Evolutionary conservation across 2,113 vertebrate genomes (phyloP).

Genomic region (Budorcas taxicolor): DNA sequence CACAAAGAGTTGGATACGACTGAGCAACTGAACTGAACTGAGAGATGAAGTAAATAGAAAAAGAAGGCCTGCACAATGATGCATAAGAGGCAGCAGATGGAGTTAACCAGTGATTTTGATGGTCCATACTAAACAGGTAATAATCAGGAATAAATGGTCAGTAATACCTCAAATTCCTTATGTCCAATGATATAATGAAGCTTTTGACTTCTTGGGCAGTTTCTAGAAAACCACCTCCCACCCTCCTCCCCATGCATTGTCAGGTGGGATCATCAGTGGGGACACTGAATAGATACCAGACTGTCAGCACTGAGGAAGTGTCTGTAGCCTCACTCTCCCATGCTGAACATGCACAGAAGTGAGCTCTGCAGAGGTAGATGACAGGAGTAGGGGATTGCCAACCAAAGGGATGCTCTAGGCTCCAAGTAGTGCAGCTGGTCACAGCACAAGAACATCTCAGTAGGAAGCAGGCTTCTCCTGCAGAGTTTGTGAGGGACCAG

Average conservation of each 20-base stretch:
- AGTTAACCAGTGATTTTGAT: neutral
- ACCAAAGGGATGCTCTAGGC: neutral
- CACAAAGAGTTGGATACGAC: too few species aligned
- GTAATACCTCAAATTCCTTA: neutral
- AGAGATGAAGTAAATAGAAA: neutral
- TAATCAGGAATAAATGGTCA: neutral
- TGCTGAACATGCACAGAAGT: neutral
- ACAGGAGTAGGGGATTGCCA: neutral
- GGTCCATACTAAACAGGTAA: neutral
- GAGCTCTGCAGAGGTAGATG: neutral
- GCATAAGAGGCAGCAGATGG: neutral
- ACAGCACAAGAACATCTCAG: neutral
- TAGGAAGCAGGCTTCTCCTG: neutral
- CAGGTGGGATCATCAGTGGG: neutral
- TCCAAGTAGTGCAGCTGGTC: neutral
- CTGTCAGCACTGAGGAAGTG: neutral
- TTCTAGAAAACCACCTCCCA: neutral
- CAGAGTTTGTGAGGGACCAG: neutral
- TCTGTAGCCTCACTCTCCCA: neutral
- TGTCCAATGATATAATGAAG: neutral
- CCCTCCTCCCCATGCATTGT: neutral
- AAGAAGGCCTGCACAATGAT: neutral
- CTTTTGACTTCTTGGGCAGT: neutral
- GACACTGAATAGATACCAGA: neutral
- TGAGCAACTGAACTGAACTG: too few species aligned